Base-by-base conservation (phyloP, 53 echinoderm and acorn worm genomes). In the Patiria pectinifera region DNA sequence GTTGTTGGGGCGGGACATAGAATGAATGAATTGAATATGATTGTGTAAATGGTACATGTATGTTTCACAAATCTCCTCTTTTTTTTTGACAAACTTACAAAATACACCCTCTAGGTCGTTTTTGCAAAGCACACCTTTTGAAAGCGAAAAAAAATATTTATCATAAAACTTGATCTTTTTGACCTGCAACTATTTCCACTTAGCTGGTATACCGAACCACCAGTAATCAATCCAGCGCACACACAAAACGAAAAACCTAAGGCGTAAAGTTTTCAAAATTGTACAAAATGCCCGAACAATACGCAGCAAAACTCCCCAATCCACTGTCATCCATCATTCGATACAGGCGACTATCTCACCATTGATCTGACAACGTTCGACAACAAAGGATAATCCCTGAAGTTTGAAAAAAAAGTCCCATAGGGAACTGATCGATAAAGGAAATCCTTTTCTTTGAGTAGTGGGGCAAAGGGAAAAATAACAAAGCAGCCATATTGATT, bases 211-310 rank as follows among this genome's bases (percentile, higher is more conserved):
- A 72, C 45, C 53, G 21, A 2, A 49, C 72, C 79, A 45, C 79
- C 79, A 45, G 45, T 13, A 18, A 78, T 78, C 47, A 45, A 78
- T 4, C 76, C 11, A 18, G 19, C 15, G 14, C 15, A 13, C 19
- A 3, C 76, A 76, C 76, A 76, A 66, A 76, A 2, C 19, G 21
- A 0, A 24, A n/a, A 4, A 76, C 59, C 72, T 48, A 47, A 9
- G 23, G 13, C 74, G 48, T 47, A 71, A 86, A 21, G 46, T 46
- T 69, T 69, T 85, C 46, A 44, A 85, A 84, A 70, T 71, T 19
- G 69, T 18, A 85, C 72, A 86, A 74, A 86, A 86, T 88, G 60
- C 78, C 43, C 62, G 1, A 19, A 88, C 77, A 88, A 87, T 58
- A 25, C 11, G 16, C 3, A 45, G 22, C 19, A 88, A 88, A 9